These are phyloP conservation scores for Chrysolina oricalcia DNA, from an alignment of 2,888 invertebrate genomes.

Conservation along the genomic window DNA sequence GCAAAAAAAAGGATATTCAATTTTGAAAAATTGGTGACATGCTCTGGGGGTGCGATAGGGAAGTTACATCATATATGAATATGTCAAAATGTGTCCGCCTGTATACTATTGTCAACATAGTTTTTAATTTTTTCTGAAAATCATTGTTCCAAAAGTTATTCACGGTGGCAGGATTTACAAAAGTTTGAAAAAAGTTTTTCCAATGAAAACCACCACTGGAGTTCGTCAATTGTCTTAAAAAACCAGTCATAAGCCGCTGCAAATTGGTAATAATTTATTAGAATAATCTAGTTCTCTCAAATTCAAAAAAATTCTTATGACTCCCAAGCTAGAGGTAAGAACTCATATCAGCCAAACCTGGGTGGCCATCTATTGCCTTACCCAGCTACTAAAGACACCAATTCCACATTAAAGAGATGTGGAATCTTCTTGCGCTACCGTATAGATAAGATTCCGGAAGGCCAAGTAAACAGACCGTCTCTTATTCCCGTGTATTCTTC, in stretches of 20 bases:
- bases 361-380: conserved; percentile 70
- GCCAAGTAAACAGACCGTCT: conserved; percentile 52
- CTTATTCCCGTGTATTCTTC: conserved; percentile 32
- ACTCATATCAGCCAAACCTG: conserved; percentile 51
- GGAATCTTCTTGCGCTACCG: conserved; percentile 69
- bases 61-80: too few species aligned
- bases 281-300: background rate
- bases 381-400: conserved; percentile 67
- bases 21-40: too few species aligned
- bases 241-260: background rate
- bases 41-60: too few species aligned
- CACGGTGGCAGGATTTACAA: too few species aligned
- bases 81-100: too few species aligned
- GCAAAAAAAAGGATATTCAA: too few species aligned
- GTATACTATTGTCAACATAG: too few species aligned
- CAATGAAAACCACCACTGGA: too few species aligned
- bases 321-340: background rate
- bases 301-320: conserved; percentile 6
- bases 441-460: conserved; percentile 68
- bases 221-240: too few species aligned
- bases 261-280: background rate
- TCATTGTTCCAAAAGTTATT: too few species aligned
- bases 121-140: too few species aligned
- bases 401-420: conserved; percentile 69
- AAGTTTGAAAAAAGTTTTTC: too few species aligned